Evolutionary conservation across 2,797 vertebrate genomes (phyloP).

Genomic region (Myotis findleyi): DNA sequence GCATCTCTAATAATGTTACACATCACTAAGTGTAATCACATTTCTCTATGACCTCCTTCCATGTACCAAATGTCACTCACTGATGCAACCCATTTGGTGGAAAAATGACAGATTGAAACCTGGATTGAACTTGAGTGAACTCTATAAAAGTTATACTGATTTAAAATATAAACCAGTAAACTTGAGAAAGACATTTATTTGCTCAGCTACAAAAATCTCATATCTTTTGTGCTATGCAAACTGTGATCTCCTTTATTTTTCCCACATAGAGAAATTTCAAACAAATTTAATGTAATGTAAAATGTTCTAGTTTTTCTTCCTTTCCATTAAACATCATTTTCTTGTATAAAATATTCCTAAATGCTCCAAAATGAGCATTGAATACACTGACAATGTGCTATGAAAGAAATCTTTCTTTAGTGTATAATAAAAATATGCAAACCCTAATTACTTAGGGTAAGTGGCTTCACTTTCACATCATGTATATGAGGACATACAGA

Average conservation of each 20-base stretch:
- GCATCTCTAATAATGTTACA: background rate
- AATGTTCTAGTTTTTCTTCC: background rate
- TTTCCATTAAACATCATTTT: background rate
- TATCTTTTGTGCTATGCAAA: constrained; percentile 17
- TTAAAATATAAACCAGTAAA: constrained; percentile 52
- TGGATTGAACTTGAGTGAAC: constrained; percentile 61
- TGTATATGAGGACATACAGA: background rate
- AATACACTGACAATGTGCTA: background rate
- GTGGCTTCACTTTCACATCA: background rate
- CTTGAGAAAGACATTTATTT: constrained; percentile 52
- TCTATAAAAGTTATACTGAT: constrained; percentile 8
- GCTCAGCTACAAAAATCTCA: constrained; percentile 45
- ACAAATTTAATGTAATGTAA: background rate
- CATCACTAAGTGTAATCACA: background rate
- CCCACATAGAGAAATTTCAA: background rate
- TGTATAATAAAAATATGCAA: background rate
- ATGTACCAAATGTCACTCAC: background rate
- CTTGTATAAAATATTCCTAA: constrained; percentile 34
- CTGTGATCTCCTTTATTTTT: background rate
- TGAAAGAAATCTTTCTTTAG: background rate
- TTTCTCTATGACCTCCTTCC: background rate
- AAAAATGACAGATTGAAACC: constrained; percentile 29
- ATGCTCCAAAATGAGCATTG: background rate
- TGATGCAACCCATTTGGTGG: background rate
- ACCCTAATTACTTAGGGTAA: background rate